Conservation (phyloP, 2,888 invertebrate genomes). For the Masnerella sp. region DNA sequence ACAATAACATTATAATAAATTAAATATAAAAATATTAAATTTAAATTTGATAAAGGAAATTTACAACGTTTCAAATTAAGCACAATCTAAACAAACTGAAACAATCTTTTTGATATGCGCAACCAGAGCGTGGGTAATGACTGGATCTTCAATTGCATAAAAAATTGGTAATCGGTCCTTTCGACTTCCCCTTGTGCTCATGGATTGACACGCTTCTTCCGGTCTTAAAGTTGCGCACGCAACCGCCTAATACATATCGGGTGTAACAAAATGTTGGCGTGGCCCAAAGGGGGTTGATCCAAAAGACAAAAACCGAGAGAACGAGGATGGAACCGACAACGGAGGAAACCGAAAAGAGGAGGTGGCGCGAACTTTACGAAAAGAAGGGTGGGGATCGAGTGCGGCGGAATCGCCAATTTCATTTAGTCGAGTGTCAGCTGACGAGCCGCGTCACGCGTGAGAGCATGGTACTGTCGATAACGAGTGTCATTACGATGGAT, state of each 20-base stretch:
- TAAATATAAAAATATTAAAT: no score
- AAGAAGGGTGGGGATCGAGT: slow-evolving; percentile 42
- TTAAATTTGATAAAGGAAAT: no score
- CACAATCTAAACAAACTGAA: no score
- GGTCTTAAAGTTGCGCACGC: slow-evolving; percentile 31
- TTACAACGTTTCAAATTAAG: no score
- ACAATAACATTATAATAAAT: no score
- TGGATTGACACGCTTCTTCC: slow-evolving; percentile 20
- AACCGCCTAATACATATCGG: not conserved
- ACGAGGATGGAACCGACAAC: slow-evolving; percentile 22
- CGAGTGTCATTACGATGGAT: slow-evolving; percentile 35
- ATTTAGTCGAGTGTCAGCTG: slow-evolving; percentile 60
- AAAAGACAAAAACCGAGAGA: slow-evolving; percentile 10
- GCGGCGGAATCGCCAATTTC: slow-evolving; percentile 51
- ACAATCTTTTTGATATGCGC: no score
- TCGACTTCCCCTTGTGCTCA: slow-evolving; percentile 18
- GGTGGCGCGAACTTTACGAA: slow-evolving; percentile 39
- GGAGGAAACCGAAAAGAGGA: slow-evolving; percentile 42
- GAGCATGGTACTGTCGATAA: slow-evolving; percentile 37
- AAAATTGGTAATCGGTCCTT: slow-evolving; percentile 29
- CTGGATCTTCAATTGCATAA: slow-evolving; percentile 10
- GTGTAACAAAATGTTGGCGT: slow-evolving; percentile 8
- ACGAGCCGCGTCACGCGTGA: slow-evolving; percentile 54
- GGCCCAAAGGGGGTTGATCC: slow-evolving; percentile 30
- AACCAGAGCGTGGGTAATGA: not conserved